Conservation (phyloP, 2,797 vertebrate genomes). For the Antennarius maculatus region DNA sequence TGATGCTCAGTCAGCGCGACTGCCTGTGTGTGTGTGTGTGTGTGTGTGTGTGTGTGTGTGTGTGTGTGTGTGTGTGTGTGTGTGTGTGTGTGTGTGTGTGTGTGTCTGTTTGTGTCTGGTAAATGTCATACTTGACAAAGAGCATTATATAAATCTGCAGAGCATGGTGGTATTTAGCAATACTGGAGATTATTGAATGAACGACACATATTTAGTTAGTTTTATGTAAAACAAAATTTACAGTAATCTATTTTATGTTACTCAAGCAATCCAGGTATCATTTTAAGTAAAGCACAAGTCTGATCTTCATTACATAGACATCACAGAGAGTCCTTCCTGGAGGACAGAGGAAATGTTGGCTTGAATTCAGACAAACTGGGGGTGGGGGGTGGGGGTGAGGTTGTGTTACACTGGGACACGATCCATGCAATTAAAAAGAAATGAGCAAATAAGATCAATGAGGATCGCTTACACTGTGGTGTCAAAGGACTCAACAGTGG, state of each 20-base stretch:
- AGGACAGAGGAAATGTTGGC: constrained; percentile 61
- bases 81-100: neutral
- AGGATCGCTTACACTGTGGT: constrained; percentile 77
- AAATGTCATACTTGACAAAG: constrained; percentile 15
- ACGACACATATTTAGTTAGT: neutral
- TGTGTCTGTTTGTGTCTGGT: neutral
- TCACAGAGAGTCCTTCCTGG: constrained; percentile 53
- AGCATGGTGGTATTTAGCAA: constrained; percentile 6
- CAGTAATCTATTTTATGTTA: constrained; percentile 24
- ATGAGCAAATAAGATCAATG: constrained; percentile 83
- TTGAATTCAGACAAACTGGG: constrained; percentile 53
- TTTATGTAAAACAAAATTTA: neutral
- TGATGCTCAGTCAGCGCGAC: constrained; percentile 20
- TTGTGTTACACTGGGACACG: constrained; percentile 74
- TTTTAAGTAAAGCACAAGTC: constrained; percentile 41
- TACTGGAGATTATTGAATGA: constrained; percentile 3
- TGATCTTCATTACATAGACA: constrained; percentile 53
- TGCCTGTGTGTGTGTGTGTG: neutral
- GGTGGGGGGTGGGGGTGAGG: constrained; percentile 55
- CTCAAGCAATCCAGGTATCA: constrained; percentile 23
- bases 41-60: neutral
- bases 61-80: neutral
- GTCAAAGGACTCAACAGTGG: constrained; percentile 77
- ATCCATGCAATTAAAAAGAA: constrained; percentile 81
- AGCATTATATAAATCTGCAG: neutral